A percentile compares a stretch with the other conserved stretches of the same genome.
These are phyloP conservation scores for Eupleurogrammus muticus DNA, from an alignment of 2,797 vertebrate species.

Conservation along the genomic window DNA sequence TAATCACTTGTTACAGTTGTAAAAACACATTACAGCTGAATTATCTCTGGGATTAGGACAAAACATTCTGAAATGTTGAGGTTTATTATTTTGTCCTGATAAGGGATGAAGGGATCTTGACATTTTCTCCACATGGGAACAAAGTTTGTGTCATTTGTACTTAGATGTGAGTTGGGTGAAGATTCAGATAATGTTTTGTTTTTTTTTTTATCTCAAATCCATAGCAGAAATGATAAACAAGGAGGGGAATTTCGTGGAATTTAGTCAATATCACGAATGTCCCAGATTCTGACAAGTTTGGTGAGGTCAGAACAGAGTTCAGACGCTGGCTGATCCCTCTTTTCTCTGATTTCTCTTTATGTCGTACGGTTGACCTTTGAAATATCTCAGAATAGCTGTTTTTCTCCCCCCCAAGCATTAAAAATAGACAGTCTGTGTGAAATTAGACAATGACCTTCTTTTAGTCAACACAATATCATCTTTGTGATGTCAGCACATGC, in stretches of 20 bases:
- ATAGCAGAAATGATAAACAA: slow-evolving; percentile 4
- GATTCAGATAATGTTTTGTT: slow-evolving; percentile 5
- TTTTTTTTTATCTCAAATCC: background rate
- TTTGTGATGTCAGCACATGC: slow-evolving; percentile 72
- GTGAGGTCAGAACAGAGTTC: too few species aligned
- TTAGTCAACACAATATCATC: slow-evolving; percentile 57
- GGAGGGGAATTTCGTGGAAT: background rate
- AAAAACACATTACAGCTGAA: background rate
- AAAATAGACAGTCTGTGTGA: slow-evolving; percentile 69
- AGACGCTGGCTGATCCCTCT: slow-evolving; percentile 36
- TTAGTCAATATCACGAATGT: slow-evolving; percentile 20
- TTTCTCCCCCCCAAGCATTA: slow-evolving; percentile 38
- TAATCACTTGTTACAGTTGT: slow-evolving; percentile 3
- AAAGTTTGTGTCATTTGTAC: background rate
- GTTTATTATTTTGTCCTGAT: slow-evolving; percentile 1
- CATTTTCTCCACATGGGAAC: slow-evolving; percentile 12
- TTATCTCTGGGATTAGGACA: background rate
- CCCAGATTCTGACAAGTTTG: slow-evolving; percentile 36
- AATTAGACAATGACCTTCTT: slow-evolving; percentile 72
- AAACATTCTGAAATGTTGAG: background rate
- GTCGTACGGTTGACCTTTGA: slow-evolving; percentile 39
- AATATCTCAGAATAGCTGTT: slow-evolving; percentile 64
- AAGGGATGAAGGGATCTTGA: background rate
- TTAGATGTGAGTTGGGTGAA: background rate
- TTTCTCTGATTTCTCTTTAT: slow-evolving; percentile 24